Base-by-base conservation (phyloP, 2,888 invertebrate species). In the Eristalis intricaria region DNA sequence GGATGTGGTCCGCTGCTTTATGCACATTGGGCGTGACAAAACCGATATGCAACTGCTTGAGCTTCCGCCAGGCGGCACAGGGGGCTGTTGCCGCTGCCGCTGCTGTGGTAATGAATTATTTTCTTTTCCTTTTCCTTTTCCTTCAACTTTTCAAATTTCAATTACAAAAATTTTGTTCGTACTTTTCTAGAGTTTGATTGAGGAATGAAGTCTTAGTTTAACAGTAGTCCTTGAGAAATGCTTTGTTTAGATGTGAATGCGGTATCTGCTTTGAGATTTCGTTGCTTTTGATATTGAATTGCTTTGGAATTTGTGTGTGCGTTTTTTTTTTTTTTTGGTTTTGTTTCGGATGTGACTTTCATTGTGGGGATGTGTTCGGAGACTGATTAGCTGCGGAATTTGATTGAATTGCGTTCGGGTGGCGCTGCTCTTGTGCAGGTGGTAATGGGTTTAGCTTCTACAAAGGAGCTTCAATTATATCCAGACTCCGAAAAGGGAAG, bases 21-120 rank as follows among this genome's bases (percentile, higher is more conserved):
- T 93, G 93, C 91, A 93, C 93, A 87, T 90, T 93, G 90, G 93
- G 93, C 91, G 93, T 93, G 90, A 93, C 93, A 82, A 93, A 93
- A 90, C 93, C 93, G 89, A 91, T 93, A 89, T 93, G 93, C 90
- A 93, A 93, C 89, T 93, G 93, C 90, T 91, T 93, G 88, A 93
- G 92, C 91, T 93, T 93, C 90, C 93, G 93, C 89, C 93, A 93
- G 91, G 92, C 92, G 90, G 92, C 92, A 81, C 92, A 92, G 79
- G 92, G 92, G 77, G 92, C 91, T 64, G 91, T 91, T 60, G 91
- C 91, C 26, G 92, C 91, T 75, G 92, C 92, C 89, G 91, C 90
- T 77, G 90, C 90, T 80, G 91, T 90, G 92, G 93, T 93, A 92
- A 91, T 88, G 11, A 43, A 75, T 32, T 32, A 32, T 32, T 10